A percentile compares a stretch with the other conserved stretches of the same genome.
phyloP scores from a whole-genome alignment of 2,113 vertebrate species.

The Bubo scandiacus region DNA sequence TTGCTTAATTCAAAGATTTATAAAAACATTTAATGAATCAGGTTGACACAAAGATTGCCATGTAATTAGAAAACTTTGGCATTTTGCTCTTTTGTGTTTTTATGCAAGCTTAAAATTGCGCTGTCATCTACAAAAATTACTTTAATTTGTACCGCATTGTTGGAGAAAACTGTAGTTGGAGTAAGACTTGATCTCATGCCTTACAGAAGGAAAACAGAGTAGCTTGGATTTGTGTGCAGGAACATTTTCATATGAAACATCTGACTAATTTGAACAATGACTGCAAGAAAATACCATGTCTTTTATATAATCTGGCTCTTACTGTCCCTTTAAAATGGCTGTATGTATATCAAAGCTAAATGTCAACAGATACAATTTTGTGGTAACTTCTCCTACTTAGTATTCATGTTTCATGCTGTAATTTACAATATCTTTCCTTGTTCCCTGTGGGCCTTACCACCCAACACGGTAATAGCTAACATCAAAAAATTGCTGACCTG shows the following conservation, averaged over 20 bases:
- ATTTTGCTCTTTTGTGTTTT: slow-evolving; percentile 9
- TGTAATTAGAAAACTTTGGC: not conserved
- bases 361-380: not conserved
- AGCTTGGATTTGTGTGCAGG: not conserved
- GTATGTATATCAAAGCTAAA: not conserved
- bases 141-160: not conserved
- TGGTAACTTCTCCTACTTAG: not conserved
- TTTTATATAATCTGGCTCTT: not conserved
- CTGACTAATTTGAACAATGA: not conserved
- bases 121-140: not conserved
- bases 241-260: not conserved
- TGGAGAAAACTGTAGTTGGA: not conserved
- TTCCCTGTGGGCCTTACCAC: not conserved
- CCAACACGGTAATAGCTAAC: not conserved
- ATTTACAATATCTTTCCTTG: not conserved
- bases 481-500: not conserved
- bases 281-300: not conserved
- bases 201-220: not conserved
- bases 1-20: not conserved
- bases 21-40: not conserved
- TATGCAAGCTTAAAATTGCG: not conserved
- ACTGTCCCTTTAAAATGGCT: not conserved
- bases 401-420: not conserved
- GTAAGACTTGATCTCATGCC: not conserved
- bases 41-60: slow-evolving; percentile 6